These are phyloP conservation scores for Psilopogon haemacephalus DNA, from an alignment of 2,113 vertebrate species.

Conservation along the genomic window DNA sequence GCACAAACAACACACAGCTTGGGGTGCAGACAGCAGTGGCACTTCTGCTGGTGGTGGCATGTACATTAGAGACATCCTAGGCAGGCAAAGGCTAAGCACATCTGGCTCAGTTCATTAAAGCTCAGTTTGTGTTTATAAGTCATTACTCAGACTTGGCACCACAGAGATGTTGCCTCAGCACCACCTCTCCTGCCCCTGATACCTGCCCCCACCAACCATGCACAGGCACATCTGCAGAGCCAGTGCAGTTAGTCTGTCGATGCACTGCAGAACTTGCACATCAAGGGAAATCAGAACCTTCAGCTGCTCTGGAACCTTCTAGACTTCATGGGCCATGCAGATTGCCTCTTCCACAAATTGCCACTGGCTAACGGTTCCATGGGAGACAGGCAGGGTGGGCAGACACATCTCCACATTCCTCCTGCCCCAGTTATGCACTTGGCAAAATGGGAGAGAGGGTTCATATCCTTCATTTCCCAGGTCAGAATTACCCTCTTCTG, in stretches of 20 bases:
- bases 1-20: neutral
- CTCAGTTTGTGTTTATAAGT: neutral
- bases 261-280: fast-evolving
- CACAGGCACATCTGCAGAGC: neutral
- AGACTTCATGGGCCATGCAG: neutral
- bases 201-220: too few species aligned
- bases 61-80: neutral
- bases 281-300: neutral
- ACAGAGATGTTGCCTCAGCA: neutral
- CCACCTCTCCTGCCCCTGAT: neutral
- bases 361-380: neutral
- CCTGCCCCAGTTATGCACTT: neutral
- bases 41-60: neutral
- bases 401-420: neutral
- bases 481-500: neutral
- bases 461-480: neutral
- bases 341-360: neutral
- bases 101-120: neutral
- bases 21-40: neutral
- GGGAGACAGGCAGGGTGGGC: neutral
- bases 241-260: neutral
- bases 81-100: neutral
- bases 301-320: neutral
- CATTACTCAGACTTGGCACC: neutral
- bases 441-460: neutral